phyloP scores from a whole-genome alignment of 2,888 invertebrate genomes.

The Eristalinus aeneus region DNA sequence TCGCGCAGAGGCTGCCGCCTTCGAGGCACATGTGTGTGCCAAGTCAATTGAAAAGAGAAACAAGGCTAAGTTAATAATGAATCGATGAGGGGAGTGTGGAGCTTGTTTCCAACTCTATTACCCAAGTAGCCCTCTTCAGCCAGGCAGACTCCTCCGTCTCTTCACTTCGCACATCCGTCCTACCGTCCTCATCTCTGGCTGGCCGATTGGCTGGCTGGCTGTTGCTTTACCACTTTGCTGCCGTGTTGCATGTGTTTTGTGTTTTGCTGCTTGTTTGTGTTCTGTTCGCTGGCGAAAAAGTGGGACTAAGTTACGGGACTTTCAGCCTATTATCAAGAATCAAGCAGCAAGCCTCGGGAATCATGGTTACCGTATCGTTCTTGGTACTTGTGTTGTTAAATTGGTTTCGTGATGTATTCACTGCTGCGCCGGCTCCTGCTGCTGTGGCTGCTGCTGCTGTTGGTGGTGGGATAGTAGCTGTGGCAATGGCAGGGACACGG shows the following conservation, averaged over 20 bases:
- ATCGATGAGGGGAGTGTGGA: constrained; percentile 50
- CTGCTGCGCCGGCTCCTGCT: constrained; percentile 7
- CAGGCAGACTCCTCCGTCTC: constrained; percentile 22
- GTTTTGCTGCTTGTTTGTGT: not conserved
- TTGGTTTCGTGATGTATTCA: constrained; percentile 43
- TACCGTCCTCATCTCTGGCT: not conserved
- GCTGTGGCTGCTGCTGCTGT: not conserved
- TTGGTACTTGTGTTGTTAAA: constrained; percentile 63
- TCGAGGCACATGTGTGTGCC: constrained; percentile 16
- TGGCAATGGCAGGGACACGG: not conserved
- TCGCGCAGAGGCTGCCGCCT: not conserved
- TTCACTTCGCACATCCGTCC: not conserved
- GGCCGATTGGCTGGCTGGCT: not conserved
- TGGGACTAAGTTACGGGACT: constrained; percentile 81
- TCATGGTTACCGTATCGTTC: constrained; percentile 63
- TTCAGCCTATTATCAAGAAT: constrained; percentile 73
- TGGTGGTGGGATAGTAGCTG: not conserved
- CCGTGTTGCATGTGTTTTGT: constrained; percentile 42
- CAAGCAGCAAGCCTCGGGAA: constrained; percentile 58
- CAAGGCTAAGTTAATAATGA: constrained; percentile 68
- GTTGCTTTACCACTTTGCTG: not conserved
- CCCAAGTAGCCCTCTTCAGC: constrained; percentile 5
- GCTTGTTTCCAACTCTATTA: constrained; percentile 45
- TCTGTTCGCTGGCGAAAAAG: constrained; percentile 74
- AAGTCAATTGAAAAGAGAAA: constrained; percentile 59